Percentiles rank a stretch among this genome's conserved stretches.
Evolutionary conservation across 2,797 vertebrate species (phyloP).

Genomic region (Scarus forsteni): DNA sequence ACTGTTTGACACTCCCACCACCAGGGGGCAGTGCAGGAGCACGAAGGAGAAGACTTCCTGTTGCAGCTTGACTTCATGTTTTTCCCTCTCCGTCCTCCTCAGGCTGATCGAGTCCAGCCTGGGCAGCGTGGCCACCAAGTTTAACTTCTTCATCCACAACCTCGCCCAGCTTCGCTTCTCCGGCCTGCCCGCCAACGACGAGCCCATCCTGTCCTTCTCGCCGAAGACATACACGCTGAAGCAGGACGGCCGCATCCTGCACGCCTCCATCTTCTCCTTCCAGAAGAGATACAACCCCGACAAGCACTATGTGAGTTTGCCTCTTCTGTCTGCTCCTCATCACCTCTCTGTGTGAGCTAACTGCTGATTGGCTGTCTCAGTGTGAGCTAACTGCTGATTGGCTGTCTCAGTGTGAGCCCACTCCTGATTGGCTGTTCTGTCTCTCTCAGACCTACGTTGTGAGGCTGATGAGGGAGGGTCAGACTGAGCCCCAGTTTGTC

Average conservation of each 20-base stretch:
- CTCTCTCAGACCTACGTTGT: conserved; percentile 93
- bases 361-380: too few relatives aligned
- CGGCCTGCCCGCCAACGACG: conserved; percentile 94
- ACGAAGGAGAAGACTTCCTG: too few relatives aligned
- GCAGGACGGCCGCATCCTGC: conserved; percentile 93
- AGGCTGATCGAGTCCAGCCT: conserved; percentile 97
- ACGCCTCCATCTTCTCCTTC: conserved; percentile 95
- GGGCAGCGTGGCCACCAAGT: conserved; percentile 97
- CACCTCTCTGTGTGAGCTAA: background rate
- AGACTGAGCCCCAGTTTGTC: conserved; percentile 91
- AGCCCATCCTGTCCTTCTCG: conserved; percentile 96
- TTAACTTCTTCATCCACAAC: conserved; percentile 99
- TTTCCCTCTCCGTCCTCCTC: conserved; percentile 1
- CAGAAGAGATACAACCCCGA: conserved; percentile 99
- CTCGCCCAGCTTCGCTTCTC: conserved; percentile 97
- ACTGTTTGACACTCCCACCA: too few relatives aligned
- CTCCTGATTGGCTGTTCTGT: too few relatives aligned
- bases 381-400: background rate
- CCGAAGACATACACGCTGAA: conserved; percentile 94
- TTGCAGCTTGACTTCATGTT: too few relatives aligned
- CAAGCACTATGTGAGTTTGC: conserved; percentile 93
- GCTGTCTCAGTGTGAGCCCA: background rate
- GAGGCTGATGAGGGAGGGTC: conserved; percentile 92
- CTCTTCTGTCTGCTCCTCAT: background rate
- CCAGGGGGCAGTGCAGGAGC: too few relatives aligned